Evolutionary conservation across 2,113 vertebrate genomes (phyloP).

Genomic region (Seriola aureovittata): DNA sequence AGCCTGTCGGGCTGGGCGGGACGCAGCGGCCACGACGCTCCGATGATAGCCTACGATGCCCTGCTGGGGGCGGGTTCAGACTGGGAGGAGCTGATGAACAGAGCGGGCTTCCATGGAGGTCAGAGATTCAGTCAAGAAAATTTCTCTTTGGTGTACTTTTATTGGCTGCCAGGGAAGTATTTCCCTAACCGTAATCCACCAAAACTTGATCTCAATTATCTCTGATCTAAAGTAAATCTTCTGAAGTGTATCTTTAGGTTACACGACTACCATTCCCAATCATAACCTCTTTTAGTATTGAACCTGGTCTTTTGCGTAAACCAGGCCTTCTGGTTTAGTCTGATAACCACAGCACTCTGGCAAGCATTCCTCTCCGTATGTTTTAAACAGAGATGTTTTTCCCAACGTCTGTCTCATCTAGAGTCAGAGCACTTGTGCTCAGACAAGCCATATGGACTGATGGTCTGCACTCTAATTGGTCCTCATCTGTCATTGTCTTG

Average conservation of each 20-base stretch:
- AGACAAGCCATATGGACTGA: not conserved
- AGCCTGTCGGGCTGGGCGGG: constrained; percentile 87
- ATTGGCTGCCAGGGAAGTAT: no score
- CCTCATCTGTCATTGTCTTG: constrained; percentile 1
- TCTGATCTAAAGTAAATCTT: not conserved
- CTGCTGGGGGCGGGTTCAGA: constrained; percentile 78
- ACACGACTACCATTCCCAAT: not conserved
- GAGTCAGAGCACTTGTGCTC: not conserved
- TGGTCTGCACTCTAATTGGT: constrained; percentile 6
- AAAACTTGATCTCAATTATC: not conserved
- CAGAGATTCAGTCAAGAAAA: constrained; percentile 20
- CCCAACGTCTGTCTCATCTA: not conserved
- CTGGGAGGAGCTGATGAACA: constrained; percentile 88
- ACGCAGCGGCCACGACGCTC: constrained; percentile 88
- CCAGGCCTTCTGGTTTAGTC: not conserved
- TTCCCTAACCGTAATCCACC: not conserved
- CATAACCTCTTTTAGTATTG: not conserved
- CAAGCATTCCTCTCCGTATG: not conserved
- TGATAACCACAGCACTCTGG: not conserved
- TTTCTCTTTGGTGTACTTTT: not conserved
- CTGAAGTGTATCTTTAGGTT: no score
- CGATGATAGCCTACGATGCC: constrained; percentile 89
- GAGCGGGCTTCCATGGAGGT: constrained; percentile 87
- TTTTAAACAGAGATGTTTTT: not conserved
- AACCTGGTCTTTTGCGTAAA: not conserved